These are phyloP conservation scores for Apus apus DNA, from an alignment of 2,113 vertebrate species.

Conservation along the genomic window DNA sequence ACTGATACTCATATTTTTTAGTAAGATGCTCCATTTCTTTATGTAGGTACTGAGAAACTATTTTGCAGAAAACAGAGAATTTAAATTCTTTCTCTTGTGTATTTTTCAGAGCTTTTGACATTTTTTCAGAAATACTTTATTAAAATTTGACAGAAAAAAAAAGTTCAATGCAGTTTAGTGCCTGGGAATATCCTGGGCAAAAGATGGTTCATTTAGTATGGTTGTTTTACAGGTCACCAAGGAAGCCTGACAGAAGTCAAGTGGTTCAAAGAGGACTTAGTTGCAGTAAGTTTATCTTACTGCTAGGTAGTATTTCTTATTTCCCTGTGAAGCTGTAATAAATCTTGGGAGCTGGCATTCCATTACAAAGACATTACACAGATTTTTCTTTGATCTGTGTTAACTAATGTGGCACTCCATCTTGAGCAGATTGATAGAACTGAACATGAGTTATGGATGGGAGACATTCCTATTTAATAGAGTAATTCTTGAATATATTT, in stretches of 20 bases:
- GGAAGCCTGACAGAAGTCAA: background rate
- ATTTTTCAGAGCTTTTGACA: background rate
- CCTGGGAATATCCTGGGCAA: background rate
- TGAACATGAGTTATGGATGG: background rate
- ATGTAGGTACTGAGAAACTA: background rate
- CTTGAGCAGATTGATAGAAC: background rate
- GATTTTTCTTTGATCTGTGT: background rate
- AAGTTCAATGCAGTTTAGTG: background rate
- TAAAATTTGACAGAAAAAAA: background rate
- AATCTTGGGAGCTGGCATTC: background rate
- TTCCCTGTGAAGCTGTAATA: background rate
- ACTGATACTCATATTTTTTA: background rate
- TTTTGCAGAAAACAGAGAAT: background rate
- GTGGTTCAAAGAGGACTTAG: background rate
- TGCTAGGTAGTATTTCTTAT: background rate
- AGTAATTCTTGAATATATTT: background rate
- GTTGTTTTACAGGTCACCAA: background rate
- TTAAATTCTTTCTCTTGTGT: background rate
- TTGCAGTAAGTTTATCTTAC: background rate
- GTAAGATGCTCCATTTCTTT: background rate
- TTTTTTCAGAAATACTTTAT: background rate
- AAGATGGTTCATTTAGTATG: background rate
- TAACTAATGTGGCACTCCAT: background rate
- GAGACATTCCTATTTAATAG: background rate
- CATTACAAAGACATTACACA: background rate